Conservation (phyloP, 2,888 invertebrate species). For the Scotopteryx bipunctaria region DNA sequence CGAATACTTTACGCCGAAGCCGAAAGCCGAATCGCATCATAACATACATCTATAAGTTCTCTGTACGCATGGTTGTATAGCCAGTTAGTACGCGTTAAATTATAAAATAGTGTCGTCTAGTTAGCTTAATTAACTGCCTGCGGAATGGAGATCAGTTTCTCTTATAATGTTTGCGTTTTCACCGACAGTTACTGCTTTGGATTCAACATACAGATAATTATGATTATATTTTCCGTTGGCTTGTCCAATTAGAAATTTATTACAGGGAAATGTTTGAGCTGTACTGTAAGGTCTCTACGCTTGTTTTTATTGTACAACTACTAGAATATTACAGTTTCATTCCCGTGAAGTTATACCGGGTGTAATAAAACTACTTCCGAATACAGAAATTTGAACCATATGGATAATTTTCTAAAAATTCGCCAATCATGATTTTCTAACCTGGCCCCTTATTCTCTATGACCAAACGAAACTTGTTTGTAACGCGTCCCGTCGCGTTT, state of each 20-base stretch:
- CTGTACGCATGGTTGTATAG: slow-evolving; percentile 20
- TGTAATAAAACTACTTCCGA: no score
- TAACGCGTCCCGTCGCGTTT: no score
- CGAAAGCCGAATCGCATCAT: neutral
- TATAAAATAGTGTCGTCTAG: slow-evolving; percentile 36
- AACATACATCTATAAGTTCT: slow-evolving; percentile 12
- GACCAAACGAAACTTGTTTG: no score
- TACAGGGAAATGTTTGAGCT: slow-evolving; percentile 10
- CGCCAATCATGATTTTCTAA: no score
- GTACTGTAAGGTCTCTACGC: neutral
- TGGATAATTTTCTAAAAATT: no score
- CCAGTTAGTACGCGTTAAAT: slow-evolving; percentile 26
- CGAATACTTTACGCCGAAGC: neutral
- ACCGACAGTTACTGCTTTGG: slow-evolving; percentile 26
- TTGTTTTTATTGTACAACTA: no score
- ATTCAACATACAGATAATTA: slow-evolving; percentile 26
- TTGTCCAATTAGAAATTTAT: slow-evolving; percentile 23
- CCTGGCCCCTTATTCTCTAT: no score
- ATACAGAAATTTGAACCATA: no score
- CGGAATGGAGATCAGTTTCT: slow-evolving; percentile 36
- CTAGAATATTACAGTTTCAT: no score
- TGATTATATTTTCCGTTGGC: slow-evolving; percentile 21
- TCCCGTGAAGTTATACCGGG: no score
- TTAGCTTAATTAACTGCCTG: slow-evolving; percentile 31
- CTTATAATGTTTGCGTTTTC: slow-evolving; percentile 32